Percentiles rank a stretch among this genome's conserved stretches.
phyloP scores from a whole-genome alignment of 1,140 invertebrate genomes.

The Heliothis virescens region DNA sequence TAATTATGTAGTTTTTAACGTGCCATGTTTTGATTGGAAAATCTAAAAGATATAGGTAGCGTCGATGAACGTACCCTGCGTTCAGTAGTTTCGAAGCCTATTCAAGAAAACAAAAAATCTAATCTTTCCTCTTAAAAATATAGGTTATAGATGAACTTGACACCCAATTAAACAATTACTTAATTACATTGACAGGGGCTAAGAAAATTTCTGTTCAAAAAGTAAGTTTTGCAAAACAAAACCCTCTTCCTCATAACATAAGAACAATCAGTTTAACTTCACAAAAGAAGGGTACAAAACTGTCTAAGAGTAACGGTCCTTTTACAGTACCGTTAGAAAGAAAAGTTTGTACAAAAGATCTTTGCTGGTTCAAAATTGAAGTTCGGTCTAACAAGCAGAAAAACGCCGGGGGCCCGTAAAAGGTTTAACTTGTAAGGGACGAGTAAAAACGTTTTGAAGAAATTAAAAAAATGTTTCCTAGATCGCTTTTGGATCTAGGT shows the following conservation, averaged over 20 bases:
- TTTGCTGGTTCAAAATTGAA: conserved; percentile 34
- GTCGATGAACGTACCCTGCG: too few species aligned
- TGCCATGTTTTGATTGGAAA: too few species aligned
- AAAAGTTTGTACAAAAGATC: conserved; percentile 44
- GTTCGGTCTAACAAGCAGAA: conserved; percentile 38
- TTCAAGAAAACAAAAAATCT: too few species aligned
- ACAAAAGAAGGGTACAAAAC: conserved; percentile 27
- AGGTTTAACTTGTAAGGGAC: conserved; percentile 44
- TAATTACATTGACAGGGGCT: not conserved
- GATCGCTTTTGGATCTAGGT: not conserved
- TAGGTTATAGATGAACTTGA: too few species aligned
- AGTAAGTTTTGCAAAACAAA: conserved; percentile 1
- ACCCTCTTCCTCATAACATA: not conserved
- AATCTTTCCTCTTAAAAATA: too few species aligned
- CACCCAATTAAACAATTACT: too few species aligned
- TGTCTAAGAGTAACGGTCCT: conserved; percentile 12
- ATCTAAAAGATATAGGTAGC: too few species aligned
- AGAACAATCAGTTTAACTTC: conserved; percentile 29
- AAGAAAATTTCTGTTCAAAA: not conserved
- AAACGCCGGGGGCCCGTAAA: conserved; percentile 34
- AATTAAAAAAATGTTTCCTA: conserved; percentile 7
- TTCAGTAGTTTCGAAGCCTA: too few species aligned
- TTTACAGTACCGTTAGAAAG: conserved; percentile 32
- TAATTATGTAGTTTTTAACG: too few species aligned
- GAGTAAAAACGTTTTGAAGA: conserved; percentile 14